Evolutionary conservation across 2,888 invertebrate species (phyloP), one percentile per base, ranked within the genome.

Genomic region (Mantis religiosa): DNA sequence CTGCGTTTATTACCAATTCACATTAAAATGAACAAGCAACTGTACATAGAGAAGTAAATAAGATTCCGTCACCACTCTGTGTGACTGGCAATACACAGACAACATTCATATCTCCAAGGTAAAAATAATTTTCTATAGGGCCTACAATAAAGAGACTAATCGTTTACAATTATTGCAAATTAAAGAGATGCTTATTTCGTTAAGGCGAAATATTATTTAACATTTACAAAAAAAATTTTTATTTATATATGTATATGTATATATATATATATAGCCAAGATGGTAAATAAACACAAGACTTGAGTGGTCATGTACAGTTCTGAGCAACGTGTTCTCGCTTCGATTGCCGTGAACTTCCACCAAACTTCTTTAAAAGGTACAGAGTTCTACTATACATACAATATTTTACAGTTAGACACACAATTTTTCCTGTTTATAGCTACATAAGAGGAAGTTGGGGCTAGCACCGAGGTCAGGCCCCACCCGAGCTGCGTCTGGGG

Each of bases 351-450:
- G 87, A 87, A 87, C 87, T 82, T 30, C 82, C 82, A 87, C 87
- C 87, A 82, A 87, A 82, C n/a, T 87, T 25, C 87, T 82, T 82
- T 71, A 82, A 87, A 82, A 82, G 82, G 27, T 30, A 87, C 82
- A 89, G 89, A 90, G 90, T 90, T 90, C 90, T 90, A 90, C 89
- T 89, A 92, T 93, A 92, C 92, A 92, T 93, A 93, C 93, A 93
- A 92, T 93, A 93, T 93, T 93, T 92, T 93, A 93, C 93, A 93
- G 92, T 92, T 92, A 93, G 92, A 93, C 93, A 93, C 93, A 93
- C 92, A 92, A 84, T 87, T 88, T 85, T 30, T 71, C 12, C 71
- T 81, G 47, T 15, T 83, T 83, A 28, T 28, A 83, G 30, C 83
- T 83, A 28, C 28, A 30, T 30, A 83, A 30, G 82, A 12, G n/a